Evolutionary conservation across 2,113 vertebrate genomes (phyloP), one percentile per base, ranked within the genome.

Genomic region (Holacanthus passer): DNA sequence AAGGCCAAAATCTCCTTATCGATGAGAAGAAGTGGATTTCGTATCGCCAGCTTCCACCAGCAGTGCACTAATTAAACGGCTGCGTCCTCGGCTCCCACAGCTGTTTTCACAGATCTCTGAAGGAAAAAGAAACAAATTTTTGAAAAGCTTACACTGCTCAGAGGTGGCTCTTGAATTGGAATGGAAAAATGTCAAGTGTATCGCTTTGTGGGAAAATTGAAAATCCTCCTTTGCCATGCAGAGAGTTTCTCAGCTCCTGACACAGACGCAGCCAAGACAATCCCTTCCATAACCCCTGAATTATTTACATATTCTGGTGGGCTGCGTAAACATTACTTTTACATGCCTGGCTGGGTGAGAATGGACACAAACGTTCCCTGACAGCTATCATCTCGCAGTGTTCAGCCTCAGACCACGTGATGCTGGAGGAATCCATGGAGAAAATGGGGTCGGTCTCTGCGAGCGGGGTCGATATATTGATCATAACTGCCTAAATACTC

Each of bases 221-320:
- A 91, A 90, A 87, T 63, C 53, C 59, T 68, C 66, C 82, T 66
- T 78, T 63, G 50, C 71, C 64, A 47, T 70, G 66, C 77, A 80
- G 73, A 85, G 82, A 86, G 56, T 84, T 83, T 84, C 74, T 90
- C 60, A 55, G 73, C 62, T 80, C 27, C 53, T 82, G 80, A 88
- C 76, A 83, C 47, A 63, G 59, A 16, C 84, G 13, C 80, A 87
- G 78, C 64, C 85, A 86, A 88, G 79, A 88, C 82, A 86, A 76
- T 79, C 66, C 67, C 63, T 77, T 67, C 75, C 83, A 81, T 79
- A 81, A 56, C 84, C 73, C 79, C 75, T 89, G 79, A 93, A 93
- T 92, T 87, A 94, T 94, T 91, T 92, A 91, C 81, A 90, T 88
- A 84, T 86, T 90, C 66, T 69, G 37, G 66, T 79, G n/a, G 75